Percentiles rank a stretch among this genome's conserved stretches.
Conservation (phyloP, 2,888 invertebrate species). For the Drosophila pegasa region DNA sequence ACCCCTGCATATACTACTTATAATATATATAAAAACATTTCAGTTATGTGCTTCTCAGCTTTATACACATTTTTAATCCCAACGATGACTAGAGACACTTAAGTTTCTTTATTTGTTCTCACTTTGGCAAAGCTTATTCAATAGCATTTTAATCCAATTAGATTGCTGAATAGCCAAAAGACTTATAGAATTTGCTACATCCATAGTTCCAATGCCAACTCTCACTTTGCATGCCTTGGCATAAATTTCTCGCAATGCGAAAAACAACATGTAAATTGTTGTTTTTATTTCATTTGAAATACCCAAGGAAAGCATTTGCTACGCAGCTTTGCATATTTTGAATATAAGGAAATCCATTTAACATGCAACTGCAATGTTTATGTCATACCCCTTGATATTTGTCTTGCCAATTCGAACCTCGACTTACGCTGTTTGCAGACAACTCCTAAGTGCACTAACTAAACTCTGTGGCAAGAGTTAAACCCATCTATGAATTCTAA, state of each 20-base stretch:
- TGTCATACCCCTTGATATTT: background rate
- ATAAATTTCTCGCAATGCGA: background rate
- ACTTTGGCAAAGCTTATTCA: background rate
- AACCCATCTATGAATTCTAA: background rate
- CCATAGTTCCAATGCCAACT: background rate
- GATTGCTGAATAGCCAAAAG: background rate
- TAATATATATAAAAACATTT: background rate
- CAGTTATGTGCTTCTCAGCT: background rate
- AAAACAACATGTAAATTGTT: background rate
- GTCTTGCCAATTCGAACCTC: too few species aligned
- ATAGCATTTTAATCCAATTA: background rate
- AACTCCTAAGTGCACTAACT: background rate
- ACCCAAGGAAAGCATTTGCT: background rate
- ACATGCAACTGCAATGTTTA: too few species aligned
- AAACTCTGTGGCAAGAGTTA: background rate
- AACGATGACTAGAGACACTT: background rate
- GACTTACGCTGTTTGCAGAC: background rate
- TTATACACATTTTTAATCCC: background rate
- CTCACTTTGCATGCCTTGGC: background rate
- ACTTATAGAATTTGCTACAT: background rate
- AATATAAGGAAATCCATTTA: background rate
- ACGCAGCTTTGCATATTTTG: background rate
- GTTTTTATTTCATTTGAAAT: background rate
- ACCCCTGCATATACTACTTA: background rate
- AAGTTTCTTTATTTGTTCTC: background rate